Base-by-base conservation (phyloP, 1,140 invertebrate species). In the Antheraea pernyi region DNA sequence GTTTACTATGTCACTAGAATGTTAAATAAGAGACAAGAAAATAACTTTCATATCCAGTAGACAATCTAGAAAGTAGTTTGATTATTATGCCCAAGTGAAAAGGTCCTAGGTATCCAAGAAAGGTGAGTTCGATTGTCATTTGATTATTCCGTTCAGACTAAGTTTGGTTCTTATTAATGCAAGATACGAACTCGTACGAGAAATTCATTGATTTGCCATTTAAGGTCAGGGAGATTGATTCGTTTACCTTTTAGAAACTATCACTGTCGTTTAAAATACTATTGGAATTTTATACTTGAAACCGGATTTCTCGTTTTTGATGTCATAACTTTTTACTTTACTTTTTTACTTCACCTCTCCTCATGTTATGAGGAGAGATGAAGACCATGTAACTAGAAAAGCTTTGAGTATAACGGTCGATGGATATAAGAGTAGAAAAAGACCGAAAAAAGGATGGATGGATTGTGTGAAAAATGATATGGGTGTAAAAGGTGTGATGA, bases 21-120 rank as follows among this genome's bases (percentile, higher is more conserved):
- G 37, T 37, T 18, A 30, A 63, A 63, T 37, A 30, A 16, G 1
- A 62, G 7, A 9, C 8, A 36, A 62, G 16, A 62, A 16, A 36
- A 30, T 22, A 30, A n/a, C 16, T 63, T 63, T 63, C 4, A 48
- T 53, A 65, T 65, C 53, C 64, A 46, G 13, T 11, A 19, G 42
- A 19, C 64, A 42, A 65, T 42, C n/a, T 48, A 65, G 64, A 65
- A 65, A 65, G 64, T 65, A 53, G 64, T 65, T 46, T 65, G 10
- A 65, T 65, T 42, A 48, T 65, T 46, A 19, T 42, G 18, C 36
- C 19, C 13, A 48, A 48, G 64, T 46, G 64, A 48, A 48, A 65
- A 65, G 64, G 19, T 16, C 60, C 60, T 30, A 61, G 60, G 6
- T 8, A 30, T 53, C 46, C 46, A 53, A 63, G 61, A 63, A 63